Evolutionary conservation across 2,888 invertebrate genomes (phyloP), one percentile per base, ranked within the genome.

Genomic region (Epinotia demarniana): DNA sequence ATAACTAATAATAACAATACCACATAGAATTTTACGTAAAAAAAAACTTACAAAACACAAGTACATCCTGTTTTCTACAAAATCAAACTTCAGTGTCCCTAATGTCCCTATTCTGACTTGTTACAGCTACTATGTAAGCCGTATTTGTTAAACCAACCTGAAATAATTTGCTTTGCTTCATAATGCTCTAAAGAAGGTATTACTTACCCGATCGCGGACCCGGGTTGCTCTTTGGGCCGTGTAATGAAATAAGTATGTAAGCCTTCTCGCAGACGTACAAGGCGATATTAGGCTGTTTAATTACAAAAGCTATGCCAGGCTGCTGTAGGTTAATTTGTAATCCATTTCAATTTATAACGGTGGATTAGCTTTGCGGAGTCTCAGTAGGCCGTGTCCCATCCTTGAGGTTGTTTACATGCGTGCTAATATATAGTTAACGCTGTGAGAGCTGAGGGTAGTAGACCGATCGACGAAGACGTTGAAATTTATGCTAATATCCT

Each of bases 251-350:
- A 86, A 86, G 87, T 85, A 81, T 80, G 84, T 89, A 89, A 90
- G 87, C 89, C 88, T 79, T 79, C 83, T 83, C 81, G 79, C 76
- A 78, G 80, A 80, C 79, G 81, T 80, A 83, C 84, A 85, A 87
- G 84, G 86, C 83, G 88, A 88, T 87, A n/a, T n/a, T n/a, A 89
- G 86, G 87, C 86, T 85, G 86, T 86, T 90, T 87, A 86, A 87
- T 85, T 86, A 83, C 79, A 72, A 84, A 85, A 79, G 78, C 78
- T 83, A 80, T 80, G 75, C 78, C 78, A 76, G 64, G 46, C 53
- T 68, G 61, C 55, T 77, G 66, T 66, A 69, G 66, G 58, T 64
- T 70, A 78, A 79, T 80, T 79, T 73, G 79, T 81, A 80, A 81
- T 80, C 77, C 78, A 78, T 77, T 77, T 73, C 75, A 79, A 78